Base-by-base conservation (phyloP, 2,113 vertebrate species). In the Pseudopipra pipra region DNA sequence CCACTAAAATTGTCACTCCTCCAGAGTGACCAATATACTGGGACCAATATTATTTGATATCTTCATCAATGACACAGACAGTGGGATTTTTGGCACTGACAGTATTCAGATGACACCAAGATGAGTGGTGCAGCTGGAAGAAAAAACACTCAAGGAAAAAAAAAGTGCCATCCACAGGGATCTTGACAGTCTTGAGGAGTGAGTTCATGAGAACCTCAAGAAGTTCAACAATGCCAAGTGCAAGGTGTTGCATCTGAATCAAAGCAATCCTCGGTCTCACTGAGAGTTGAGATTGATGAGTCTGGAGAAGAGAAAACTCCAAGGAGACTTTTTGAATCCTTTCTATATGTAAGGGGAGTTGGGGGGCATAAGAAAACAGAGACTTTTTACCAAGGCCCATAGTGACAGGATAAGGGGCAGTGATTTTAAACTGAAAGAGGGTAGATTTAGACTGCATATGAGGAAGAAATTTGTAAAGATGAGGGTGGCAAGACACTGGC, bases 261-360 rank as follows among this genome's bases (percentile, higher is more conserved):
- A n/a, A 35, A 61, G n/a, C 58, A 37, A 59, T 59, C 58, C 23
- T 61, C 19, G 4, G 19, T 46, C 19, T 13, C 39, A 22, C 0
- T 67, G 54, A 25, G 16, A 83, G 21, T 1, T 54, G 23, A 23
- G 8, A 5, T 27, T 46, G 8, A 24, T 84, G 8, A 55, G 19
- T 33, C 44, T 58, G 27, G 27, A 61, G 13, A 84, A 47, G 23
- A 77, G 51, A 54, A 58, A 21, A 31, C 6, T 83, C 21, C 20
- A 14, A 28, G 8, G 11, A 76, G 3, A 89, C 6, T 2, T 80
- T 39, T 17, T 15, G 37, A 23, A 77, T 6, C 5, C 3, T 68
- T 68, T 63, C 43, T 22, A 0, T 55, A 5, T 6, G 11, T 14
- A 43, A 19, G 7, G 8, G 4, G 6, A 10, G 3, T 1, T 25